Evolutionary conservation across 2,888 invertebrate species (phyloP), one percentile per base, ranked within the genome.

Genomic region (Hemaris fuciformis): DNA sequence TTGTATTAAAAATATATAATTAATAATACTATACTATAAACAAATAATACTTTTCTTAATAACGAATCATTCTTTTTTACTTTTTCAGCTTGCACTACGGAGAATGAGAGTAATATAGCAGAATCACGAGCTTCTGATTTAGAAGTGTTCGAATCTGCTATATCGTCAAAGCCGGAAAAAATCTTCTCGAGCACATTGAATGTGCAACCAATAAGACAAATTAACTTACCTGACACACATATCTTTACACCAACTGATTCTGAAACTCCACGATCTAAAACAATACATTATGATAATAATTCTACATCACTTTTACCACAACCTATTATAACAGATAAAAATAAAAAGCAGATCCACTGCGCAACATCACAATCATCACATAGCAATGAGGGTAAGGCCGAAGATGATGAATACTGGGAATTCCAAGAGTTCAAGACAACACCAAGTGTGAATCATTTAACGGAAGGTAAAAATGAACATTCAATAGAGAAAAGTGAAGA

Each of bases 241-340:
- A 93, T 93, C 60, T 93, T 91, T 70, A 93, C 93, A 61, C 93
- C 93, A 3, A 91, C 91, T 27, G 91, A 93, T 73, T 93, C 93
- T 0, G 91, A 93, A 79, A 91, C 87, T 61, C 93, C 93, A 31
- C 84, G 91, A 66, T 93, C 93, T 31, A 93, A 91, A 80, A 93
- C 92, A 20, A 93, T 93, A 59, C 93, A 93, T 72, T 92, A 93
- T 66, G 84, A 88, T 65, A 81, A 67, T 59, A 75, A 71, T 56
- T 79, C 85, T n/a, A 67, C 82, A 10, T 77, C 84, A 23, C 74
- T 89, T n/a, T 66, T 87, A 42, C 83, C 87, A 18, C 83, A 85
- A 66, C 63, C 76, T 41, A 63, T n/a, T n/a, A n/a, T 74, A 41
- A 62, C 74, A 56, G 72, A 72, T 13, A 74, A 68, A 48, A 70